Evolutionary conservation across 1,140 invertebrate species (phyloP).

Genomic region (Heliconius hewitsoni): DNA sequence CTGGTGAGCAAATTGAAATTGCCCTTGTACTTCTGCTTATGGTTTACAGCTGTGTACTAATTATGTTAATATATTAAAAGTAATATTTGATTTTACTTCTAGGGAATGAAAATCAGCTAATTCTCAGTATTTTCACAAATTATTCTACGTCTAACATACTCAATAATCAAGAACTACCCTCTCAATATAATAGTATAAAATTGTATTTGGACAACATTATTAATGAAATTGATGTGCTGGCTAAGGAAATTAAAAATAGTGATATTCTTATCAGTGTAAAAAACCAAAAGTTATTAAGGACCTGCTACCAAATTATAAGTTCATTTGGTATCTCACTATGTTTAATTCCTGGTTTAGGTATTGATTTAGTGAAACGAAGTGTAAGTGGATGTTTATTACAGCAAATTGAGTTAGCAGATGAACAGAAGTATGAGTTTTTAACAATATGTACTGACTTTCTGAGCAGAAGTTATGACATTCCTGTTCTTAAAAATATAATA

Average conservation of each 20-base stretch:
- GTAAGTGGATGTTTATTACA: constrained; percentile 48
- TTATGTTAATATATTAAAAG: not conserved
- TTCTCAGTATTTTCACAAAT: constrained; percentile 20
- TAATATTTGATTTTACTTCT: not conserved
- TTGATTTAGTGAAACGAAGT: constrained; percentile 77
- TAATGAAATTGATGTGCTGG: constrained; percentile 64
- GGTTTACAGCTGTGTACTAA: not conserved
- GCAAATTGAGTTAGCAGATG: constrained; percentile 56
- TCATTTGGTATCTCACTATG: constrained; percentile 85
- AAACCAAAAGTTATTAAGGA: constrained; percentile 81
- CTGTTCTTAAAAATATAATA: constrained; percentile 74
- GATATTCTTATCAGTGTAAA: constrained; percentile 82
- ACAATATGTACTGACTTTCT: constrained; percentile 64
- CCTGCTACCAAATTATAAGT: constrained; percentile 82
- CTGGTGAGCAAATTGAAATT: constrained; percentile 44
- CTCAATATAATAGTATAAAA: constrained; percentile 21
- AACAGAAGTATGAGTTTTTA: constrained; percentile 70
- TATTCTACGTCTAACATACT: constrained; percentile 29
- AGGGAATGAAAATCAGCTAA: constrained; percentile 15
- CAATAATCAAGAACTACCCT: constrained; percentile 29
- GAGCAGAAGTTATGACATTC: constrained; percentile 59
- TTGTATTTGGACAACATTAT: constrained; percentile 61
- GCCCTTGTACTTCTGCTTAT: too few relatives aligned
- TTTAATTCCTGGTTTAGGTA: constrained; percentile 85
- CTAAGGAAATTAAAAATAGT: constrained; percentile 55